Percentiles rank a stretch among this genome's conserved stretches.
Conservation (phyloP, 2,797 vertebrate species). For the Helicolenus hilgendorfi region DNA sequence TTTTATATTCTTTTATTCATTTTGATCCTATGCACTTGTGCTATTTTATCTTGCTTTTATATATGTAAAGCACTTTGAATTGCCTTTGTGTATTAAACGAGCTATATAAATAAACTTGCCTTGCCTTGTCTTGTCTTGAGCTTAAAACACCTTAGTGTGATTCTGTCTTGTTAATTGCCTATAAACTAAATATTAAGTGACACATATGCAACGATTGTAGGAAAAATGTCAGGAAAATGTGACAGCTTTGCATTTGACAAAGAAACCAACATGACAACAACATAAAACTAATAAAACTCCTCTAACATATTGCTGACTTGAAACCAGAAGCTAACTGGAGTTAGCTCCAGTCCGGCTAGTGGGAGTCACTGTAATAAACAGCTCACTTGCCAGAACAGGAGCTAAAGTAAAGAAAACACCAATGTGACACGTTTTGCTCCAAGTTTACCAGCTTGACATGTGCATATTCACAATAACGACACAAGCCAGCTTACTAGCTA, state of each 20-base stretch:
- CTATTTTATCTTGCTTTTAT: too few relatives aligned
- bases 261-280: neutral
- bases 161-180: neutral
- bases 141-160: neutral
- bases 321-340: neutral
- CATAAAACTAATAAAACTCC: neutral
- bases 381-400: neutral
- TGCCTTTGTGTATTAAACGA: too few relatives aligned
- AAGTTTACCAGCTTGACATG: constrained; percentile 43
- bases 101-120: too few relatives aligned
- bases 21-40: too few relatives aligned
- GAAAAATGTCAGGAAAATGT: neutral
- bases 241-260: neutral
- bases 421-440: constrained; percentile 8
- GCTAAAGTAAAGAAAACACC: constrained; percentile 29
- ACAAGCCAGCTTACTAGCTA: too few relatives aligned
- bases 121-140: too few relatives aligned
- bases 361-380: neutral
- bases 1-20: too few relatives aligned
- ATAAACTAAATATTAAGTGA: neutral
- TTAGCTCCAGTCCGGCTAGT: constrained; percentile 29
- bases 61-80: too few relatives aligned
- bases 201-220: too few relatives aligned
- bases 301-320: neutral
- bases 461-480: neutral